Evolutionary conservation across 2,888 invertebrate genomes (phyloP).

Genomic region (Lottia scabra): DNA sequence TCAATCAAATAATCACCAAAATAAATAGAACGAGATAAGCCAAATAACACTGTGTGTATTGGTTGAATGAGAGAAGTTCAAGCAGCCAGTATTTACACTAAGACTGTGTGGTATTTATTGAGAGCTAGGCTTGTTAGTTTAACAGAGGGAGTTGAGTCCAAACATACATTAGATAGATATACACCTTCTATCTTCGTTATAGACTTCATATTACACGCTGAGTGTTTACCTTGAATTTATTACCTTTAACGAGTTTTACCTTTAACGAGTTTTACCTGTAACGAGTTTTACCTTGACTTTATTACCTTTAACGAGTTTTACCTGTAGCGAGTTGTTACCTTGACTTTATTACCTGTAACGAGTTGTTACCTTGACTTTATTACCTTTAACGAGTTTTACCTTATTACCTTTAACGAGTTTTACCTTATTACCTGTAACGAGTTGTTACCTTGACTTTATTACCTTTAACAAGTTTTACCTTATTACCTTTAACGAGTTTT

Average conservation of each 20-base stretch:
- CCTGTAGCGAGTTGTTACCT: no score
- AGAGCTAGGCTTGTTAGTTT: neutral
- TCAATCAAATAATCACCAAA: neutral
- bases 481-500: no score
- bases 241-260: neutral
- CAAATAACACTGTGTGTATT: neutral
- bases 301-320: no score
- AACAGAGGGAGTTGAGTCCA: neutral
- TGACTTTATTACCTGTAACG: no score
- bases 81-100: neutral
- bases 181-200: neutral
- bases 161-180: slow-evolving; percentile 4
- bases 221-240: neutral
- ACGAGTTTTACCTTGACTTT: no score
- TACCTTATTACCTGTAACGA: no score
- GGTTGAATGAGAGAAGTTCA: neutral
- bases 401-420: no score
- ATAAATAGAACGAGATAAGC: neutral
- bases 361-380: no score
- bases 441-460: no score
- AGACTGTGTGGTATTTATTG: neutral
- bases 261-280: no score
- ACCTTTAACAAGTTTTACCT: no score
- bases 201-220: neutral
- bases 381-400: no score